These are phyloP conservation scores for Conopomorpha cramerella DNA, from an alignment of 1,140 invertebrate genomes.

Conservation along the genomic window DNA sequence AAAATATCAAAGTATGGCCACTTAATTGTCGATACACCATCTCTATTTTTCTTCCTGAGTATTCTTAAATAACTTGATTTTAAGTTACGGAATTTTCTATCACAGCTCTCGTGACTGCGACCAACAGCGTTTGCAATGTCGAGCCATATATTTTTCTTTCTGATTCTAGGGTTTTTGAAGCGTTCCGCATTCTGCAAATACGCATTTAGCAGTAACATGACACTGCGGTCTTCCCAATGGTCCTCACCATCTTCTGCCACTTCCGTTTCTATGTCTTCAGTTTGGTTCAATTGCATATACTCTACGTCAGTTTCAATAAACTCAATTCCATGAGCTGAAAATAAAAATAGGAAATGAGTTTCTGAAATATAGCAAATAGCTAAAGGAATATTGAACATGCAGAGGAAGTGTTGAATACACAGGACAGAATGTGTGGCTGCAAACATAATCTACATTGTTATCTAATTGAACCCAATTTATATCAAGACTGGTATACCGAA, in stretches of 20 bases:
- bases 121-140: conserved; percentile 32
- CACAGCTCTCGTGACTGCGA: conserved; percentile 38
- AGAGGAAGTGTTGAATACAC: neutral
- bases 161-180: conserved; percentile 46
- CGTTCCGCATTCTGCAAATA: conserved; percentile 44
- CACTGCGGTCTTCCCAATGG: conserved; percentile 39
- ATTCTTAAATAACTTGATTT: conserved; percentile 45
- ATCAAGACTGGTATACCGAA: neutral
- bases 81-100: conserved; percentile 50
- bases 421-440: too few species aligned
- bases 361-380: conserved; percentile 4
- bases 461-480: neutral
- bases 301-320: conserved; percentile 24
- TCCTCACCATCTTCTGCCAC: conserved; percentile 30
- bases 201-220: conserved; percentile 23
- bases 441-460: neutral
- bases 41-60: conserved; percentile 32
- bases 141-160: conserved; percentile 47
- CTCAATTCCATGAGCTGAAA: conserved; percentile 44
- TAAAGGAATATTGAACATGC: neutral
- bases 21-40: conserved; percentile 23
- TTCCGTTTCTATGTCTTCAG: conserved; percentile 27
- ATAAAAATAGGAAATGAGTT: conserved; percentile 10
- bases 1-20: conserved; percentile 49
- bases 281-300: conserved; percentile 26